Percentiles rank a stretch among this genome's conserved stretches.
These are phyloP conservation scores for Champsocephalus gunnari DNA, from an alignment of 2,797 vertebrate species.

Conservation along the genomic window DNA sequence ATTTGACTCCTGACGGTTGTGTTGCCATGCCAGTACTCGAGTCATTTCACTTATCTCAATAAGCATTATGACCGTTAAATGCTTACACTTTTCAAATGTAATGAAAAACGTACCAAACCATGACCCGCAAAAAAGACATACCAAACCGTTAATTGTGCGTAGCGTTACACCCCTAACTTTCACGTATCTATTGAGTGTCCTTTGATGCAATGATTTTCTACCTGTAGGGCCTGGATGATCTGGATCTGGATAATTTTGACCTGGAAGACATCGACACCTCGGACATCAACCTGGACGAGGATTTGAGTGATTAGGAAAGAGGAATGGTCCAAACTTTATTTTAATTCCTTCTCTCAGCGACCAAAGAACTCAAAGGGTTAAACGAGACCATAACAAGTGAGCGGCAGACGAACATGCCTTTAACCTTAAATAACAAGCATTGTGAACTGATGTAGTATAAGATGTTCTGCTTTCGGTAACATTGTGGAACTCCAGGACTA, in stretches of 20 bases:
- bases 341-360: constrained; percentile 19
- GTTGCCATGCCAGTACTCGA: too few relatives aligned
- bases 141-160: too few relatives aligned
- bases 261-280: constrained; percentile 92
- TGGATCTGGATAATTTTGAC: constrained; percentile 94
- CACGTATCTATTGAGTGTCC: not conserved
- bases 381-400: not conserved
- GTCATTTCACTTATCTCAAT: too few relatives aligned
- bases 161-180: too few relatives aligned
- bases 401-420: not conserved
- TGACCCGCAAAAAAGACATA: too few relatives aligned
- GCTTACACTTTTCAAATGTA: too few relatives aligned
- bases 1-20: too few relatives aligned
- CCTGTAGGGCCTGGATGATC: constrained; percentile 85
- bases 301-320: constrained; percentile 86
- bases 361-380: constrained; percentile 37
- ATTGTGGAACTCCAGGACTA: not conserved
- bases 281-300: constrained; percentile 94
- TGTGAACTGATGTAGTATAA: not conserved
- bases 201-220: not conserved
- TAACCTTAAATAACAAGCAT: not conserved
- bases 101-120: too few relatives aligned
- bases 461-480: not conserved
- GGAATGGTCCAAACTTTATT: not conserved
- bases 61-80: too few relatives aligned